Evolutionary conservation across 2,888 invertebrate genomes (phyloP), one percentile per base, ranked within the genome.

Genomic region (Xiphydria camelus): DNA sequence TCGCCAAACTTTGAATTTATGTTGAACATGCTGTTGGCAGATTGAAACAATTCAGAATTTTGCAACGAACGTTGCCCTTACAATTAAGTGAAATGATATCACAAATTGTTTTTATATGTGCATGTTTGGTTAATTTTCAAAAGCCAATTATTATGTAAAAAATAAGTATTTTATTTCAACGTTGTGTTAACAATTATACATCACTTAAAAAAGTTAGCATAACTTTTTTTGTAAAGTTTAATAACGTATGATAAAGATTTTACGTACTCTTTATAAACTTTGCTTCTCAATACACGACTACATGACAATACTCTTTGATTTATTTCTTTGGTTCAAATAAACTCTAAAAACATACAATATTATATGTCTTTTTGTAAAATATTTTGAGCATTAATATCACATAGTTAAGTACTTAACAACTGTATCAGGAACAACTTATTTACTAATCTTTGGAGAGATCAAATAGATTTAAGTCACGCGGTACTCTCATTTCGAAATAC

Each of bases 1-100:
- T 59, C 14, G 57, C 57, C 23, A 57, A 55, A 39, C 48, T 47
- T 45, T 44, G 51, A 21, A 57, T 57, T 38, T 56, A 57, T 44
- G 48, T 59, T 29, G 57, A 59, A 31, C 60, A 57, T 49, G 49
- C 51, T 35, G 47, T 57, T 34, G 45, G 48, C 1, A 34, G 47
- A 33, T 43, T 57, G 12, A 53, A 57, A 48, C 40, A 55, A 46
- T 60, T 55, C 26, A 23, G 50, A 45, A 40, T 59, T 33, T 26
- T 56, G n/a, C 35, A 47, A 22, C 50, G 20, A 41, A 39, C 34
- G 41, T 19, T 57, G 29, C 51, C 53, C 25, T 41, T 50, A 40
- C 53, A 23, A 42, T 39, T 58, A 45, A 33, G 54, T 41, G 26
- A 15, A 9, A 43, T 45, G 7, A 41, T 56, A 3, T 46, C 51